Base-by-base conservation (phyloP, 1,140 invertebrate species). In the Diprion similis region DNA sequence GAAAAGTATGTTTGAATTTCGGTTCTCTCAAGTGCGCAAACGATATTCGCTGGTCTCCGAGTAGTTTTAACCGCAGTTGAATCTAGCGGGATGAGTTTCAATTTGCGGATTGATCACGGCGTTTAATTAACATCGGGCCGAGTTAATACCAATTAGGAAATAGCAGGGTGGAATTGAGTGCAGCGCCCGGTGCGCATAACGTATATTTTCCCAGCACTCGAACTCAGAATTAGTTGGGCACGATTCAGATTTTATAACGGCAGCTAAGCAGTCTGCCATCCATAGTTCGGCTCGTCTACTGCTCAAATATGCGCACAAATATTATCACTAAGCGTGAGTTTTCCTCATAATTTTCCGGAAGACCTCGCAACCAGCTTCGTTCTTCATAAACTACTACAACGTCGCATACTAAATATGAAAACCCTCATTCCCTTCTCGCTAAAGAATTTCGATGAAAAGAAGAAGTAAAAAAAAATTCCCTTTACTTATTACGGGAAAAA, bases 91-190 rank as follows among this genome's bases (percentile, higher is more conserved):
- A 13, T 59, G 51, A 59, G 11, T 59, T 59, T 59, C n/a, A 59
- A 59, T 59, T 59, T 15, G 7, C 11, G 51, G 51, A 59, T 59
- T 59, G 51, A 59, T 59, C 51, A 13, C 11, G 51, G 11, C 11
- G 51, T 59, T 59, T 59, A 59, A 59, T 59, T 59, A 59, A 59
- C 51, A 17, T 59, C 24, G 24, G 24, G 24, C 11, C 11, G n/a
- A 59, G 51, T 59, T 59, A 59, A 59, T 59, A 59, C 51, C n/a
- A 59, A 59, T 59, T 59, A 59, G 51, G 51, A 59, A 59, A 59
- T 59, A 59, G 51, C 24, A 37, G 24, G 24, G 24, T 9, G 51
- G 51, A 59, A 59, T 59, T 59, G 51, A 59, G n/a, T 59, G n/a
- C 51, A 37, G 24, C 51, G 51, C 51, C 11, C 51, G 11, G 11